Conservation (phyloP, 1,140 invertebrate genomes). For the Ceratitis capitata region DNA sequence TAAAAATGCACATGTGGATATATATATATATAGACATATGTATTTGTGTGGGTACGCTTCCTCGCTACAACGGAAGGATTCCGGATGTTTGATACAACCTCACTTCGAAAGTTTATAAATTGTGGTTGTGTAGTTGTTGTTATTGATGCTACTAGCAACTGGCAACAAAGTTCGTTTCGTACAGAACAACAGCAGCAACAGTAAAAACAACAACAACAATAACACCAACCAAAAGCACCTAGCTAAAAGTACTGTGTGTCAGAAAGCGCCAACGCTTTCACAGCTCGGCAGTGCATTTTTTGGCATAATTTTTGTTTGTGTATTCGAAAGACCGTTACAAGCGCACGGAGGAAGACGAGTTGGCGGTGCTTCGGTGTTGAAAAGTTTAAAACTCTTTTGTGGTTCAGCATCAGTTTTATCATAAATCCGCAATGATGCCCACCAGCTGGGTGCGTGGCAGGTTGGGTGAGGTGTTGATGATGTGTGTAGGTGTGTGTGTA, state of each 20-base stretch:
- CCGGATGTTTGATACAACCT: constrained; percentile 37
- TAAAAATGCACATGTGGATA: not conserved
- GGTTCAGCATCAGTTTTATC: constrained; percentile 40
- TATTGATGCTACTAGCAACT: not conserved
- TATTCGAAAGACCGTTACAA: not conserved
- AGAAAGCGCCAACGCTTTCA: not conserved
- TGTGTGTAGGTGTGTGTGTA: not conserved
- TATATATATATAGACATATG: too few relatives aligned
- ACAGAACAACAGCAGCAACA: not conserved
- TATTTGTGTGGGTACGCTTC: not conserved
- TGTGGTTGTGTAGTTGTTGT: not conserved
- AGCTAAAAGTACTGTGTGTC: too few relatives aligned
- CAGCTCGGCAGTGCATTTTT: constrained; percentile 19
- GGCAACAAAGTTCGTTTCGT: not conserved
- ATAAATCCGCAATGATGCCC: constrained; percentile 38
- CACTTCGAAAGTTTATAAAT: constrained; percentile 36
- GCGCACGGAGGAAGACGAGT: not conserved
- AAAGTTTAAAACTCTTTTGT: constrained; percentile 41
- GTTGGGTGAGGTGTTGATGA: not conserved
- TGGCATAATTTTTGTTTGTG: not conserved
- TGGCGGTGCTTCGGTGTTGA: not conserved
- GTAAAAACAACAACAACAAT: not conserved
- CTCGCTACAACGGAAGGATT: constrained; percentile 25
- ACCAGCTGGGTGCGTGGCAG: not conserved
- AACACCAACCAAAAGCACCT: not conserved